Evolutionary conservation across 2,888 invertebrate genomes (phyloP), one percentile per base, ranked within the genome.

Genomic region (Acanthosepion pharaonis): DNA sequence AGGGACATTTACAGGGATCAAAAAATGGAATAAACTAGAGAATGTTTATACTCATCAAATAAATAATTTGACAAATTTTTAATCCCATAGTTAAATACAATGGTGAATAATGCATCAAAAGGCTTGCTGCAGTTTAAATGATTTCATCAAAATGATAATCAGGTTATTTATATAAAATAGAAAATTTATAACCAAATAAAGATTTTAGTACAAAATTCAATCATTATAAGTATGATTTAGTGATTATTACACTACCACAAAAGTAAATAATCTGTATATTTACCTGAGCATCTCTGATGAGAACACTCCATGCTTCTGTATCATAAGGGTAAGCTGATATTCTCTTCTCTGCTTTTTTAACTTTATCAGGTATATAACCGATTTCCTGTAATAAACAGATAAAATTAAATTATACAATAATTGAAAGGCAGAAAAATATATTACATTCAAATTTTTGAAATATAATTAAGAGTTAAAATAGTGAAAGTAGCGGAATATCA

Each of bases 241-340:
- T n/a, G 28, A 78, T 78, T n/a, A 78, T 78, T n/a, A 78, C 8
- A 23, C 8, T n/a, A 8, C 8, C 8, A 64, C 8, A 64, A 23
- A 64, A 64, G n/a, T 11, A 78, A 78, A n/a, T 5, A 64, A 64
- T 6, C 6, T 28, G 9, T 55, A 48, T 48, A 48, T 55, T 94
- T 96, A 98, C 98, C 97, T 99, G 99, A 0, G 99, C 99, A 97
- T 99, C 99, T 94, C 99, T 98, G 94, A 99, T 98, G 94, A 99
- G 98, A 51, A 99, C 98, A 94, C 99, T 99, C 99, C 99, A 99
- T 55, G 99, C 99, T 97, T 99, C 99, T 64, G 99, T 98, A 97
- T 99, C 99, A 97, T 99, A 99, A 0, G 98, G 98, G 96, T 99
- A 99, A 92, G 98, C 98, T 97, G 99, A 98, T 0, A 99, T 97